Evolutionary conservation across 2,797 vertebrate genomes (phyloP).

Genomic region (Falco rusticolus): DNA sequence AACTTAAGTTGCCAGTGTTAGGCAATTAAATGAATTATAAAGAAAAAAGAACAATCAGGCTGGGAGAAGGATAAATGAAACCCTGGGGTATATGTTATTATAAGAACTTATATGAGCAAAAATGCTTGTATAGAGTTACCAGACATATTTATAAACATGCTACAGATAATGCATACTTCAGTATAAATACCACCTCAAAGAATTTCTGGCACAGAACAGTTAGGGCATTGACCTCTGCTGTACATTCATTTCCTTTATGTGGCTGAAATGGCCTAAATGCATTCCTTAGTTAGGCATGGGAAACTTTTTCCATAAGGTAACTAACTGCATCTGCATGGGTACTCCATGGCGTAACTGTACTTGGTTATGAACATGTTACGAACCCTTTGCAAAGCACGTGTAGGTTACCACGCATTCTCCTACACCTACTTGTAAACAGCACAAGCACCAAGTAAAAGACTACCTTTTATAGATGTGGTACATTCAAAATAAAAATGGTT

Average conservation of each 20-base stretch:
- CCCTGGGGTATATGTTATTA: constrained; percentile 34
- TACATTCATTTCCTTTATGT: constrained; percentile 23
- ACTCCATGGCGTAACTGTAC: not conserved
- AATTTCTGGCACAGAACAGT: constrained; percentile 58
- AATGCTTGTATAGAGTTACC: constrained; percentile 51
- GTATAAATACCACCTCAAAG: constrained; percentile 56
- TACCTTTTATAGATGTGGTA: constrained; percentile 43
- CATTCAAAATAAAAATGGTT: not conserved
- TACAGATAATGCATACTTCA: constrained; percentile 58
- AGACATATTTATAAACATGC: constrained; percentile 69
- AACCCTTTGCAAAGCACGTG: constrained; percentile 49
- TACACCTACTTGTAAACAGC: constrained; percentile 64
- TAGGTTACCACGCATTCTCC: constrained; percentile 27
- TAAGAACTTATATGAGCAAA: constrained; percentile 36
- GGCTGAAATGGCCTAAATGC: constrained; percentile 22
- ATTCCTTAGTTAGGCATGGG: constrained; percentile 8
- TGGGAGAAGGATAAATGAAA: constrained; percentile 33
- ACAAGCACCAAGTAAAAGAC: constrained; percentile 59
- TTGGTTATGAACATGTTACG: not conserved
- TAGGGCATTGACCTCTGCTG: constrained; percentile 35
- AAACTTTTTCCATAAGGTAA: constrained; percentile 33
- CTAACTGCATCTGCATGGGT: not conserved
- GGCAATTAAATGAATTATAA: constrained; percentile 63
- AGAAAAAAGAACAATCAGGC: constrained; percentile 43
- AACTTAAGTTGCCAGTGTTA: constrained; percentile 55